Base-by-base conservation (phyloP, 2,888 invertebrate genomes). In the Atethmia centrago region DNA sequence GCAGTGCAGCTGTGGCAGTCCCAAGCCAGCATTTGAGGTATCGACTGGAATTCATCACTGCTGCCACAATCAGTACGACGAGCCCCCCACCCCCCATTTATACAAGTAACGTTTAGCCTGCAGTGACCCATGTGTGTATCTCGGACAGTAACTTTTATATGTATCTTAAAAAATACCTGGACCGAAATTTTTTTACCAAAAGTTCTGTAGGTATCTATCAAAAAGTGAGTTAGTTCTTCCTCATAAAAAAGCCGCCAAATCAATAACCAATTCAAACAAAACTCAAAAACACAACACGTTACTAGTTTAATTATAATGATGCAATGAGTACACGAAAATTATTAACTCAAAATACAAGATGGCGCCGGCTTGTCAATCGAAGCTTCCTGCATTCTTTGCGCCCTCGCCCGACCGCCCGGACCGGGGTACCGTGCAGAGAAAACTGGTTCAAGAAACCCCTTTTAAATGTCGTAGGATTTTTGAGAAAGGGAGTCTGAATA, bases 351-450 rank as follows among this genome's bases (percentile, higher is more conserved):
- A 77, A 81, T 74, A 74, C 84, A 88, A 84, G 67, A 89, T 90
- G 91, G 91, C 91, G 87, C 87, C 83, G 72, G 80, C 90, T 92
- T 93, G 93, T 79, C 93, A 93, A 91, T 86, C 90, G 91, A 90
- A 91, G 82, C 94, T 96, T 95, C 95, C 95, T 95, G 93, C 95
- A 95, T 95, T 93, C 94, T 93, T 93, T 89, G 93, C 92, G 90
- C 91, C 90, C 87, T 89, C 85, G 87, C 85, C 74, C 16, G 58
- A 70, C 72, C 71, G 74, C 67, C 71, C 72, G 62, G 78, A 79
- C 82, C 58, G 40, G 84, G 85, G 88, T 87, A 70, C 85, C 85
- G 83, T 53, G 0, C 12, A 45, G 53, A 73, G 36, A 56, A 58
- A 55, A 67, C 40, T 28, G 2, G 58, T 40, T 21, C 12, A 12